A percentile compares a stretch with the other conserved stretches of the same genome.
phyloP scores from a whole-genome alignment of 2,797 vertebrate genomes.

The Tenualosa thibaudeaui region DNA sequence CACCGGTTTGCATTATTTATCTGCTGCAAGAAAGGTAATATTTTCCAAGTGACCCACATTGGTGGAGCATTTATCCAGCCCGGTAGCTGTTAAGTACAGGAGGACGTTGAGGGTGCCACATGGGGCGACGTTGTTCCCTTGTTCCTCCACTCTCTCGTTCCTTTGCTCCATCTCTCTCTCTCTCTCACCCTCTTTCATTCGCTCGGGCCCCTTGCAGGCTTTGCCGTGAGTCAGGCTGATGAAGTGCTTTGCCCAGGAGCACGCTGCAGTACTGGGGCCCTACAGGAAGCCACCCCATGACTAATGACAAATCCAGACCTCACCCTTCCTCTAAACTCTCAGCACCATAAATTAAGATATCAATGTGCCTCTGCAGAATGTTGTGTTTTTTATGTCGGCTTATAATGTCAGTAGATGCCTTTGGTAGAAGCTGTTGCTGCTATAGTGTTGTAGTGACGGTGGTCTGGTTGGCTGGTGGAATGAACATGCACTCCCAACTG shows the following conservation, averaged over 20 bases:
- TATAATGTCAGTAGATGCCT: neutral
- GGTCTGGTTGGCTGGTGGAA: neutral
- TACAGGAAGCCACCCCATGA: conserved; percentile 21
- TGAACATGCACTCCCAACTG: neutral
- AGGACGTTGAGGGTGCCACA: neutral
- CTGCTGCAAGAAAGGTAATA: neutral
- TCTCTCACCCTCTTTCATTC: too few species aligned
- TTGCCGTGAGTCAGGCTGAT: neutral
- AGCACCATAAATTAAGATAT: conserved; percentile 20
- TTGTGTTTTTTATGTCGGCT: neutral
- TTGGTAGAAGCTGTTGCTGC: neutral
- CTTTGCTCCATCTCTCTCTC: too few species aligned
- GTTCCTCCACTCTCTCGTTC: too few species aligned
- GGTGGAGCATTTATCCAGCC: conserved; percentile 1
- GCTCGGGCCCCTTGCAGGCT: neutral
- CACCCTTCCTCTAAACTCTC: neutral
- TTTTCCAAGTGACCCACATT: conserved; percentile 21
- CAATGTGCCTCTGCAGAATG: neutral
- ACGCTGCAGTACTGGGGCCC: neutral
- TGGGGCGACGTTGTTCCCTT: neutral
- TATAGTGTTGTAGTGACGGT: neutral
- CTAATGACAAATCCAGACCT: conserved; percentile 23
- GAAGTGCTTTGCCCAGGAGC: conserved; percentile 22
- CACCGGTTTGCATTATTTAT: neutral
- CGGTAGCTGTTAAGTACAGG: conserved; percentile 18